Evolutionary conservation across 1,140 invertebrate genomes (phyloP).

Genomic region (Amphibalanus amphitrite): DNA sequence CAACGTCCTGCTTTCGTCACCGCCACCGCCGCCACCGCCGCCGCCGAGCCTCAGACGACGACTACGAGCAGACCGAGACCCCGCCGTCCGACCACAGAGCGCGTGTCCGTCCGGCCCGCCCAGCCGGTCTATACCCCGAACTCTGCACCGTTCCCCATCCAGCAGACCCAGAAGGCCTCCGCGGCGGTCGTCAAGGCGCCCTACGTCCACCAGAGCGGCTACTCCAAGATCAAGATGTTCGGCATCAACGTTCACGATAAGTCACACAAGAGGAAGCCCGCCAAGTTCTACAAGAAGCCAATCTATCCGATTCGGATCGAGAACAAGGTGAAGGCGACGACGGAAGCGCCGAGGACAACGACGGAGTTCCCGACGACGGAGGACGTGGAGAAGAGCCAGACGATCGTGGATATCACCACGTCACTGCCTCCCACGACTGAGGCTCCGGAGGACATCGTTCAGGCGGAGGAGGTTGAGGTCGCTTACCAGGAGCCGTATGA

Average conservation of each 20-base stretch:
- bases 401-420: neutral
- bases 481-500: too few relatives aligned
- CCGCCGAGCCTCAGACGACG: too few relatives aligned
- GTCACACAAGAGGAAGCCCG: neutral
- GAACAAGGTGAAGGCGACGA: neutral
- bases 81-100: neutral
- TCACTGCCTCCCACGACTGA: too few relatives aligned
- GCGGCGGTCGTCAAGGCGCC: neutral
- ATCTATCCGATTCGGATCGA: neutral
- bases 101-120: neutral
- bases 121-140: neutral
- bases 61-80: neutral
- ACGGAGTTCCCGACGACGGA: neutral
- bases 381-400: neutral
- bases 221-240: neutral
- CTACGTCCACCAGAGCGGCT: neutral
- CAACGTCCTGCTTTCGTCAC: too few relatives aligned
- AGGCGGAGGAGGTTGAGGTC: neutral
- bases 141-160: neutral
- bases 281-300: neutral
- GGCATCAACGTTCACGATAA: neutral
- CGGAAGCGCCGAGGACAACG: neutral
- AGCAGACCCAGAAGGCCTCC: neutral
- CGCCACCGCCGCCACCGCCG: neutral
- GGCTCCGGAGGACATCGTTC: too few relatives aligned